phyloP scores from a whole-genome alignment of 2,797 vertebrate genomes.

The Hemibagrus guttatus region DNA sequence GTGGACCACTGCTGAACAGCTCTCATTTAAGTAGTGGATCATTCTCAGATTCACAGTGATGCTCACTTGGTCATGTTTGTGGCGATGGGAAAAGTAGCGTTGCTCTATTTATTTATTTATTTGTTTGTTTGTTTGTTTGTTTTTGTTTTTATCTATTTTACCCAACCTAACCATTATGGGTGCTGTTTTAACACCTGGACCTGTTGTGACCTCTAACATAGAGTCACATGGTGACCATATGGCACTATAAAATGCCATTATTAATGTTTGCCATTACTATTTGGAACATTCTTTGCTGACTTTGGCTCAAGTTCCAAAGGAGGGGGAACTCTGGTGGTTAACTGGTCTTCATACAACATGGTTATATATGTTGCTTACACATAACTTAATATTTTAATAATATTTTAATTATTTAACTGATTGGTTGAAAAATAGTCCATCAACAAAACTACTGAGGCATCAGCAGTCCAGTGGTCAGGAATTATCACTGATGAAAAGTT shows the following conservation, averaged over 20 bases:
- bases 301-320: not conserved
- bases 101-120: no score
- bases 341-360: not conserved
- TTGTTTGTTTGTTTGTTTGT: no score
- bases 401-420: not conserved
- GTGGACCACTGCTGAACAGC: not conserved
- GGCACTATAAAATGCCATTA: not conserved
- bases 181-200: not conserved
- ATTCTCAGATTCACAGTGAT: not conserved
- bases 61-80: not conserved
- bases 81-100: not conserved
- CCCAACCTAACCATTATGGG: not conserved
- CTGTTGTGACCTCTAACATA: not conserved
- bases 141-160: not conserved
- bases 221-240: not conserved
- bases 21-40: not conserved
- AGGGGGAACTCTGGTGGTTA: not conserved
- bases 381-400: not conserved
- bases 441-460: not conserved
- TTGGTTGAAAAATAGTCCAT: not conserved
- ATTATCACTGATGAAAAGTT: not conserved
- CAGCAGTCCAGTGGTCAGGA: not conserved
- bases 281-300: not conserved
- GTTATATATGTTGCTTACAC: no score
- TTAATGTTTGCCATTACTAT: not conserved